Conservation (phyloP, 2,797 vertebrate species). For the Tenualosa thibaudeaui region DNA sequence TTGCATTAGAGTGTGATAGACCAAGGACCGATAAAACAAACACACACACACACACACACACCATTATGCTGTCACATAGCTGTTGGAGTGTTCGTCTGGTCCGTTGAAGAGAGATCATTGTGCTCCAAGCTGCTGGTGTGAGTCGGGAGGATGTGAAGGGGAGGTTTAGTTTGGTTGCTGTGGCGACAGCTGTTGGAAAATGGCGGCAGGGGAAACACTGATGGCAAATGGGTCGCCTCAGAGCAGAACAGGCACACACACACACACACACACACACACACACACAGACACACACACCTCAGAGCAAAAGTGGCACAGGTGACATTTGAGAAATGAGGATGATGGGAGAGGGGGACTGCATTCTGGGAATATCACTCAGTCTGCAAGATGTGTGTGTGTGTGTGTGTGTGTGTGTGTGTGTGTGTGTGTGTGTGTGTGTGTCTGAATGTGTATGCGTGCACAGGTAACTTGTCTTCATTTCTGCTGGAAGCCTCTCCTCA, state of each 20-base stretch:
- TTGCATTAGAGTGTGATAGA: no score
- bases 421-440: no score
- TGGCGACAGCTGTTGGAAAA: not conserved
- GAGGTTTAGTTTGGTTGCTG: not conserved
- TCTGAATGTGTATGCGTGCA: no score
- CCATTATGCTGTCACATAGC: no score
- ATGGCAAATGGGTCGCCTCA: not conserved
- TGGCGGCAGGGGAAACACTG: not conserved
- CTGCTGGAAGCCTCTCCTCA: not conserved
- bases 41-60: not conserved
- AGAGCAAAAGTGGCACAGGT: not conserved
- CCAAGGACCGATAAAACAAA: not conserved
- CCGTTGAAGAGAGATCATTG: no score
- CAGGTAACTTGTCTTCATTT: not conserved
- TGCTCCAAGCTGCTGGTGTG: no score
- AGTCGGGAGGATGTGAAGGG: not conserved
- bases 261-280: not conserved
- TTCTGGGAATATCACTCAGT: not conserved
- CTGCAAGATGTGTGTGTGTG: not conserved
- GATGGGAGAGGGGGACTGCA: not conserved
- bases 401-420: no score
- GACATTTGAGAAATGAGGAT: not conserved
- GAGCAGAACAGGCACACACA: no score
- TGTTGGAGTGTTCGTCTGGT: no score
- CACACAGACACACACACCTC: not conserved